A percentile compares a stretch with the other conserved stretches of the same genome.
These are phyloP conservation scores for Porites cylindrica DNA, from an alignment of 92 coral and sea anemone genomes.

Conservation along the genomic window DNA sequence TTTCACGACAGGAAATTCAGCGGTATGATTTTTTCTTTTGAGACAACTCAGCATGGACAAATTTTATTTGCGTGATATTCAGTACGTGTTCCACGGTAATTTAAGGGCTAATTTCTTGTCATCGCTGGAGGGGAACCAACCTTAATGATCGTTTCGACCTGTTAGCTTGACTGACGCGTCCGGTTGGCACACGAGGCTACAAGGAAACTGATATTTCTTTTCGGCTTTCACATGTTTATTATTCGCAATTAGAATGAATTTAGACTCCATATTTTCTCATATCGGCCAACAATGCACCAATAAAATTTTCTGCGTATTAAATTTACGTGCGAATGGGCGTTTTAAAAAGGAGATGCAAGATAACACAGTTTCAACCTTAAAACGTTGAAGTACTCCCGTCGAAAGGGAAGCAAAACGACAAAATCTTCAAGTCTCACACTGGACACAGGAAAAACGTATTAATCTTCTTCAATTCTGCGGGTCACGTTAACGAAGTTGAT, in stretches of 20 bases:
- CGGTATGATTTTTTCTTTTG: background rate
- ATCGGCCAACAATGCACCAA: background rate
- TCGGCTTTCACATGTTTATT: background rate
- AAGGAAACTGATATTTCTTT: background rate
- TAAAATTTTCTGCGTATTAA: background rate
- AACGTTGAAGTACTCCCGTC: background rate
- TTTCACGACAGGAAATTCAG: no score
- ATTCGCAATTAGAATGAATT: background rate
- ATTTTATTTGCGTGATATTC: background rate
- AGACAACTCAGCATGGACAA: background rate
- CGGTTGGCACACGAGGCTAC: background rate
- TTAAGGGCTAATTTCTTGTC: background rate
- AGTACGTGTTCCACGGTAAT: constrained; percentile 1
- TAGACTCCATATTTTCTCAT: background rate
- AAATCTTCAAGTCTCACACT: background rate
- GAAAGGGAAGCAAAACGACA: background rate
- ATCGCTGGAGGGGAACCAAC: background rate
- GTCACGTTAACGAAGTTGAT: no score
- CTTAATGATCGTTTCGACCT: background rate
- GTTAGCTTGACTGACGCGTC: constrained; percentile 2
- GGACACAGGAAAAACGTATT: background rate
- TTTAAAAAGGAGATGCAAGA: background rate
- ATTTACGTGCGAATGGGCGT: background rate
- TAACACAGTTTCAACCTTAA: background rate
- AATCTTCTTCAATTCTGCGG: no score